These are phyloP conservation scores for Tetragnatha versicolor DNA, from an alignment of 1,140 invertebrate species.

Conservation along the genomic window DNA sequence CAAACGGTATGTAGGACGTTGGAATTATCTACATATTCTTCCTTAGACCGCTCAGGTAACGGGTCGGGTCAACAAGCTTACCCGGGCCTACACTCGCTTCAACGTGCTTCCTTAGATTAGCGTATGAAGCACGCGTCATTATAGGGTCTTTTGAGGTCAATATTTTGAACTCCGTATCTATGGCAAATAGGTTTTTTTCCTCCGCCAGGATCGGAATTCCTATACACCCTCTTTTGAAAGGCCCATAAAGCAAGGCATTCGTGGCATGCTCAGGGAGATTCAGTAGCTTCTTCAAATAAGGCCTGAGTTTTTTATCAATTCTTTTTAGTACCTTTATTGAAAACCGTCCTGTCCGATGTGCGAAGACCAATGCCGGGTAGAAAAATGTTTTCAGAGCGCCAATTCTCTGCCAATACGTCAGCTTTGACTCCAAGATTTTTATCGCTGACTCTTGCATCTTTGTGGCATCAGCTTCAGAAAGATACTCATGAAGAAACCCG, in stretches of 20 bases:
- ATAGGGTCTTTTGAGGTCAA: neutral
- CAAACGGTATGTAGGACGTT: neutral
- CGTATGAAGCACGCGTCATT: neutral
- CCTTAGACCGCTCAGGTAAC: too few species aligned
- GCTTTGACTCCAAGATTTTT: neutral
- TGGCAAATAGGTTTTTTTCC: neutral
- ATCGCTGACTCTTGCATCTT: neutral
- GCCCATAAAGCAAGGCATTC: neutral
- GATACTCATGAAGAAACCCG: neutral
- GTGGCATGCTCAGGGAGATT: neutral
- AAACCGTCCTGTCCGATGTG: neutral
- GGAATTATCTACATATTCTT: neutral
- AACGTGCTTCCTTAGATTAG: neutral
- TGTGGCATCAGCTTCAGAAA: neutral
- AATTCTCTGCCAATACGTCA: neutral
- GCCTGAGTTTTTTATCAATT: neutral
- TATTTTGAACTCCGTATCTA: neutral
- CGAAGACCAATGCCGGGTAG: neutral
- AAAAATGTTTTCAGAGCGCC: neutral
- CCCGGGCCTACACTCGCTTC: neutral
- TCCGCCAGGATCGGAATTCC: neutral
- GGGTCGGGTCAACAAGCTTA: neutral
- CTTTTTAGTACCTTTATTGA: neutral
- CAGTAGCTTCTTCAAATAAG: neutral
- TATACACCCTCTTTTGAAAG: neutral